Percentiles rank a stretch among this genome's conserved stretches.
These are phyloP conservation scores for Invenusta paracnida DNA, from an alignment of 2,888 invertebrate species.

Conservation along the genomic window DNA sequence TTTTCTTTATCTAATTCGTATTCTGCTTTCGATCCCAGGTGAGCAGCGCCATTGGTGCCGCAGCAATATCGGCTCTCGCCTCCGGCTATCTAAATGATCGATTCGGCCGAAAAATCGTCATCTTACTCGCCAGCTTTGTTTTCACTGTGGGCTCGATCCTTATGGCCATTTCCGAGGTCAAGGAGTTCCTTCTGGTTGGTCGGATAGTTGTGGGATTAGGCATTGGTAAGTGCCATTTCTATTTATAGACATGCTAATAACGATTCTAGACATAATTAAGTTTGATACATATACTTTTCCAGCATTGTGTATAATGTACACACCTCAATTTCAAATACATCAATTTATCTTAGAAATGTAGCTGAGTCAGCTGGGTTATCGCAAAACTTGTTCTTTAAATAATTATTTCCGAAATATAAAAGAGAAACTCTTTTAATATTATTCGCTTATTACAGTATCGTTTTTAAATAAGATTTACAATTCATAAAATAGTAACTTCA, in stretches of 20 bases:
- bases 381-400: too few relatives aligned
- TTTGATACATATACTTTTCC: too few relatives aligned
- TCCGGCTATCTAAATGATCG: slow-evolving; percentile 30
- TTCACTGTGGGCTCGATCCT: slow-evolving; percentile 63
- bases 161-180: slow-evolving; percentile 58
- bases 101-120: slow-evolving; percentile 21
- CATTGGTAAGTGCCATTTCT: slow-evolving; percentile 59
- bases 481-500: too few relatives aligned
- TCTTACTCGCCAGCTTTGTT: slow-evolving; percentile 32
- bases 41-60: slow-evolving; percentile 61
- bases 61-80: slow-evolving; percentile 60
- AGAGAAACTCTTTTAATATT: too few relatives aligned
- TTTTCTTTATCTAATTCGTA: not conserved
- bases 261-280: not conserved
- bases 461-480: too few relatives aligned
- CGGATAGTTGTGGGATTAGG: slow-evolving; percentile 62
- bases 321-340: too few relatives aligned
- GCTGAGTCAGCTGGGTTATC: too few relatives aligned
- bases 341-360: too few relatives aligned
- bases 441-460: too few relatives aligned
- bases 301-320: too few relatives aligned
- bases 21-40: not conserved
- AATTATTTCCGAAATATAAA: too few relatives aligned
- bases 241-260: not conserved
- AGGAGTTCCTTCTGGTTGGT: slow-evolving; percentile 59